phyloP scores from a whole-genome alignment of 1,140 invertebrate genomes.

The Cataglyphis hispanica region DNA sequence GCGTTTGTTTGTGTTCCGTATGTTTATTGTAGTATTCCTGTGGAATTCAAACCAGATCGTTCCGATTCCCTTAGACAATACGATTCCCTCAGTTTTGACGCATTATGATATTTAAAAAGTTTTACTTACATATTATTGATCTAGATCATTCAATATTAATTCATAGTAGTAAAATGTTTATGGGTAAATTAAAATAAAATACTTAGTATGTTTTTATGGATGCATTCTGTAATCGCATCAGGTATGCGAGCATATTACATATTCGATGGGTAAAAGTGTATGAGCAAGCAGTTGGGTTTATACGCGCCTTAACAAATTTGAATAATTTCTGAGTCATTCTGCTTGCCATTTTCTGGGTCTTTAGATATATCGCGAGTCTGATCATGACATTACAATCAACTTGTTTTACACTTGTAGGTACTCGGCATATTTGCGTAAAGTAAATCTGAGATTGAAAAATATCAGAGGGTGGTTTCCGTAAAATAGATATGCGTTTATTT shows the following conservation, averaged over 20 bases:
- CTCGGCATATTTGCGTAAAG: background rate
- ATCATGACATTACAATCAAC: conserved; percentile 14
- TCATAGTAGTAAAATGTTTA: background rate
- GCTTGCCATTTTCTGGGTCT: conserved; percentile 10
- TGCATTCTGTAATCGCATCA: conserved; percentile 26
- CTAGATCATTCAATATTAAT: background rate
- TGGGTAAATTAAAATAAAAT: background rate
- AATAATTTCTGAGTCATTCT: conserved; percentile 48
- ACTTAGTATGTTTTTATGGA: conserved; percentile 6
- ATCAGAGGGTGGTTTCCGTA: background rate
- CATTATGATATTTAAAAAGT: background rate
- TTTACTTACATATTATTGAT: background rate
- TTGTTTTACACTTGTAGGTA: background rate
- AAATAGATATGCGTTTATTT: background rate
- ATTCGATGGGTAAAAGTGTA: conserved; percentile 1
- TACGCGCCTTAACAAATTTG: conserved; percentile 37
- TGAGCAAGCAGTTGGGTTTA: conserved; percentile 10
- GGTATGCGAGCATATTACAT: conserved; percentile 15
- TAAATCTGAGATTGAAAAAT: background rate
- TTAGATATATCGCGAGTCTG: background rate
- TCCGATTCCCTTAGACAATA: too few relatives aligned
- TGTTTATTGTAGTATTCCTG: too few relatives aligned
- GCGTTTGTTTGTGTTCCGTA: too few relatives aligned
- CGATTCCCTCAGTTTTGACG: too few relatives aligned
- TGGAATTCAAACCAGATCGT: too few relatives aligned